Evolutionary conservation across 2,888 invertebrate genomes (phyloP), one percentile per base, ranked within the genome.

Genomic region (Autographa gamma): DNA sequence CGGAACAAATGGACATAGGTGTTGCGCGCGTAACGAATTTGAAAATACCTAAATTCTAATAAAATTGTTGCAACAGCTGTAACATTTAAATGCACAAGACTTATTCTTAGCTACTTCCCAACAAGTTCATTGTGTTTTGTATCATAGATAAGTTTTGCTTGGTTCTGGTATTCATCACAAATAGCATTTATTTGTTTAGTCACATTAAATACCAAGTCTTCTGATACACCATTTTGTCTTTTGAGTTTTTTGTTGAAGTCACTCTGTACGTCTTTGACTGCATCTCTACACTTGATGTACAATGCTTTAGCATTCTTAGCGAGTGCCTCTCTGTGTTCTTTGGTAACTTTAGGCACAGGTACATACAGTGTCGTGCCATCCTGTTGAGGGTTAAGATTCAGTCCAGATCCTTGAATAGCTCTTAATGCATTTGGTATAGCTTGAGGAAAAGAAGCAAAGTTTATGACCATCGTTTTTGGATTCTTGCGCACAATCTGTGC

Each of bases 341-440:
- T 98, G 0, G 99, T 99, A 0, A 99, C 98, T 92, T 98, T 99
- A 14, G 99, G 98, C 80, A 99, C 96, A 52, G 98, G 98, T 65
- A 99, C 96, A 91, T 97, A 99, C 62, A 99, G 92, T 2, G 98
- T 98, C 1, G 98, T 98, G 31, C 99, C 99, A 89, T 99, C 99
- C 91, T 99, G 98, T 89, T 99, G 99, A 0, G 99, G 98, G 94
- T 98, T 99, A 68, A 99, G 93, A 91, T 98, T 98, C 96, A 99
- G 97, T 13, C 99, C 98, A 72, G 98, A 98, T 52, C 96, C 96
- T 66, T 96, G 93, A 62, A 99, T 96, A 2, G 98, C 97, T 87
- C 97, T 97, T 38, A 98, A 84, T 8, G 97, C 98, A 78, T 97
- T 96, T 11, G 98, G 98, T 85, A 98, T 97, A 11, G 97, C 98